These are phyloP conservation scores for Aphelenchoides besseyi DNA, from an alignment of 1,140 invertebrate genomes.

Conservation along the genomic window DNA sequence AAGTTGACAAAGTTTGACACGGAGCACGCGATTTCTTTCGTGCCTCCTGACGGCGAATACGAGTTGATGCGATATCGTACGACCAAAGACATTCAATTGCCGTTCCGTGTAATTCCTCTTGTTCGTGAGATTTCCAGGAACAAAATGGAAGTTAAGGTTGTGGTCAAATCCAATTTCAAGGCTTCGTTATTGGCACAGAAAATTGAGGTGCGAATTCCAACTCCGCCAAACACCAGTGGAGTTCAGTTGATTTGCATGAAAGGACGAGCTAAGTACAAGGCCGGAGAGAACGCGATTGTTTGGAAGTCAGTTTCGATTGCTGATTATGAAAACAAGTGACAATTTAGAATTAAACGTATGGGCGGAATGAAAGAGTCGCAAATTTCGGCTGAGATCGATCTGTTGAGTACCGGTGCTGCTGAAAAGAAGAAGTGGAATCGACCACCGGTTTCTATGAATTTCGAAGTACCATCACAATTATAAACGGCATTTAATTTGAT, in stretches of 20 bases:
- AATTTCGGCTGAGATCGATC: conserved; percentile 95
- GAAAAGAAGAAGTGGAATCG: conserved; percentile 98
- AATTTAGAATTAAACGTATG: conserved; percentile 90
- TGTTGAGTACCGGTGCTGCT: conserved; percentile 88
- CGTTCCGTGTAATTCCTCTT: conserved; percentile 96
- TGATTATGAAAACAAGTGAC: conserved; percentile 12
- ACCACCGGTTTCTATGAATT: conserved; percentile 99
- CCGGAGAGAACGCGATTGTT: conserved; percentile 98
- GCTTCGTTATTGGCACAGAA: conserved; percentile 95
- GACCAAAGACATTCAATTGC: conserved; percentile 98
- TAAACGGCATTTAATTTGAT: conserved; percentile 25
- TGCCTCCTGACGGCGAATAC: conserved; percentile 98
- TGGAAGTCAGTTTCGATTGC: conserved; percentile 80
- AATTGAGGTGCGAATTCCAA: conserved; percentile 95
- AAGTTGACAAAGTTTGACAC: conserved; percentile 99
- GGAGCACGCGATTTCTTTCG: conserved; percentile 99
- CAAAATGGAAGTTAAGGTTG: conserved; percentile 99
- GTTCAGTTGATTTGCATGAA: conserved; percentile 98
- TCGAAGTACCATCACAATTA: too few species aligned
- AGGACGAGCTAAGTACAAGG: conserved; percentile 99
- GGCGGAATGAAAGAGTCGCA: conserved; percentile 99
- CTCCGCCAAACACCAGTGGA: conserved; percentile 94
- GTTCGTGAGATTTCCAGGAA: conserved; percentile 95
- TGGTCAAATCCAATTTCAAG: conserved; percentile 99
- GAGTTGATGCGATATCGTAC: conserved; percentile 99